Base-by-base conservation (phyloP, 2,113 vertebrate genomes). In the Percopsis transmontana region DNA sequence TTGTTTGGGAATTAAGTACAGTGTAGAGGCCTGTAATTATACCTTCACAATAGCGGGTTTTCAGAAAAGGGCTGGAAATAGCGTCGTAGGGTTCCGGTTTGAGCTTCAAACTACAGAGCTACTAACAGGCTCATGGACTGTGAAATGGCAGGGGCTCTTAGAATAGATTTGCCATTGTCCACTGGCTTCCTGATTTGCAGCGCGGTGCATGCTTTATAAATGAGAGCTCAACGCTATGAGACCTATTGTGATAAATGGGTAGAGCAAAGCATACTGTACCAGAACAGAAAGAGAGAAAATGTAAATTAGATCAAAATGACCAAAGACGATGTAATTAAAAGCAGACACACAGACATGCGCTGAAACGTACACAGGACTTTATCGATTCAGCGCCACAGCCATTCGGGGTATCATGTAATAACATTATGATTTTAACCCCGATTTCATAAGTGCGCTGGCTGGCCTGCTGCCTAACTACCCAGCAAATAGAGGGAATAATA, bases 1-100 rank as follows among this genome's bases (percentile, higher is more conserved):
- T 92, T 93, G 91, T 93, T 92, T 92, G 85, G 88, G 88, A 93
- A 93, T 93, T 92, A 93, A 92, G 87, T 89, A 79, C 87, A 87
- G 85, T 74, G 60, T 89, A 88, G 72, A 82, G 86, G 88, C 82
- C 88, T 92, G 83, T 92, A 91, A 93, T 93, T 92, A 92, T 84
- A 92, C 64, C 84, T 87, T 87, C 83, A 89, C 88, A 92, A 91
- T 90, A 88, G 90, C 68, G 69, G 87, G 87, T 91, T 83, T 90
- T 90, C 84, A 90, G 83, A 85, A 80, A 79, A 81, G 80, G 45
- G 76, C 89, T 89, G 76, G 74, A 92, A 92, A 92, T 93, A 93
- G 88, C 89, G 80, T 76, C 52, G 73, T 83, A 90, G 86, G 87
- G 84, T 90, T 93, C 90, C 88, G 89, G 90, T 89, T 85, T 89